These are phyloP conservation scores for Orthonevra nobilis DNA, from an alignment of 2,888 invertebrate genomes.

Conservation along the genomic window DNA sequence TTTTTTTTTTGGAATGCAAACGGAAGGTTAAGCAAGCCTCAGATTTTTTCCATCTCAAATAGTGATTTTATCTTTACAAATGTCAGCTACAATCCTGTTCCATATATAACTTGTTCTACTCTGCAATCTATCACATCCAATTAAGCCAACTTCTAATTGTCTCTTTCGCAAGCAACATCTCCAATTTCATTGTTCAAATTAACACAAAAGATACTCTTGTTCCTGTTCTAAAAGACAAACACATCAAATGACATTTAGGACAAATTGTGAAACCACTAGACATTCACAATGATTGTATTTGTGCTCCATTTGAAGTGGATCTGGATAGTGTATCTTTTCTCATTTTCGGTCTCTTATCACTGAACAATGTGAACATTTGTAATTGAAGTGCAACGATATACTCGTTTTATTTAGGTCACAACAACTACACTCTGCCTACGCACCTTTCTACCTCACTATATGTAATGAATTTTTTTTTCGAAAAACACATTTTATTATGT, in stretches of 20 bases:
- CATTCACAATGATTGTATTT: conserved; percentile 17
- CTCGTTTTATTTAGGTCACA: conserved; percentile 34
- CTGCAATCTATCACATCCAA: too few species aligned
- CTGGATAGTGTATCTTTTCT: conserved; percentile 1
- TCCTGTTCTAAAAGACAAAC: conserved; percentile 1
- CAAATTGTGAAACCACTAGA: conserved; percentile 16
- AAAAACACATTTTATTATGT: conserved; percentile 29
- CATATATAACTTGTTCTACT: too few species aligned
- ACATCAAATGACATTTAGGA: background rate
- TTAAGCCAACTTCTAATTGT: conserved; percentile 55
- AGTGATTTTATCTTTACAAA: too few species aligned
- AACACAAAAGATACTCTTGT: conserved; percentile 17
- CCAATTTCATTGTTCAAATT: conserved; percentile 22
- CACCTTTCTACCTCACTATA: background rate
- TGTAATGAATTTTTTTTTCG: conserved; percentile 2
- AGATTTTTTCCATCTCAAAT: too few species aligned
- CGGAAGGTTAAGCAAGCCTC: too few species aligned
- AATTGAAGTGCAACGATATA: conserved; percentile 46
- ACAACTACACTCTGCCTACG: conserved; percentile 2
- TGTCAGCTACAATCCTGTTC: too few species aligned
- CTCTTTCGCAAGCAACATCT: conserved; percentile 35
- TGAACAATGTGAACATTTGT: conserved; percentile 39
- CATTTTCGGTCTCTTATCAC: conserved; percentile 15
- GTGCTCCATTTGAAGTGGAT: background rate
- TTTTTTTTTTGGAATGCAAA: too few species aligned